A percentile compares a stretch with the other conserved stretches of the same genome.
Conservation (phyloP, 2,888 invertebrate genomes). For the Tenthredo livida region DNA sequence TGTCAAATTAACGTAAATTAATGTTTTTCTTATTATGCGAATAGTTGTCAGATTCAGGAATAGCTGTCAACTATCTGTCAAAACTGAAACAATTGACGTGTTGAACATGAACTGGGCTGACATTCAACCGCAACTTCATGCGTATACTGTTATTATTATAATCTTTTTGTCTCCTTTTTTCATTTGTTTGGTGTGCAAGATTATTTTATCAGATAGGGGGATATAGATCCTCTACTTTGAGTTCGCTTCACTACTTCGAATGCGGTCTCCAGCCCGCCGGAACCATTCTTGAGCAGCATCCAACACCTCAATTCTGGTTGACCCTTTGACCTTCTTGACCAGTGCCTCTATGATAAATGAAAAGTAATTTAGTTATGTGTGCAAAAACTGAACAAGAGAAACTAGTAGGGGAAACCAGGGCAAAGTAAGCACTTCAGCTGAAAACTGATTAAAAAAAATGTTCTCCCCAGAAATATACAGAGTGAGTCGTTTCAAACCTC, state of each 20-base stretch:
- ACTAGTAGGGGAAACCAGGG: not conserved
- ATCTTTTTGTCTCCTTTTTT: too few species aligned
- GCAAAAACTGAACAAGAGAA: not conserved
- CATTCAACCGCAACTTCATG: too few species aligned
- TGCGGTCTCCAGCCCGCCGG: conserved; percentile 4
- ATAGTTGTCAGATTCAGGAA: too few species aligned
- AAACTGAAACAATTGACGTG: too few species aligned
- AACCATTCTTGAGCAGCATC: not conserved
- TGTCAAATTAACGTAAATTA: too few species aligned
- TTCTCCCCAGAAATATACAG: not conserved
- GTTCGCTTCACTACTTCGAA: not conserved
- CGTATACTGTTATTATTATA: too few species aligned
- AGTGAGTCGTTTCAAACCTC: not conserved
- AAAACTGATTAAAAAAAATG: not conserved
- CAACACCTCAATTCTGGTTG: not conserved
- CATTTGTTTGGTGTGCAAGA: too few species aligned
- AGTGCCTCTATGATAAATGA: not conserved
- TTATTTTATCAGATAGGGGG: not conserved
- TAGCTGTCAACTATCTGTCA: too few species aligned
- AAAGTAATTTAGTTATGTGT: not conserved
- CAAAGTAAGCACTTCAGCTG: not conserved
- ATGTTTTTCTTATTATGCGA: too few species aligned
- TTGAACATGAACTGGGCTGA: too few species aligned
- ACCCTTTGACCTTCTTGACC: not conserved
- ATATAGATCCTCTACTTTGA: not conserved